Conservation (phyloP, 2,797 vertebrate species). For the Enteromius viviparus region DNA sequence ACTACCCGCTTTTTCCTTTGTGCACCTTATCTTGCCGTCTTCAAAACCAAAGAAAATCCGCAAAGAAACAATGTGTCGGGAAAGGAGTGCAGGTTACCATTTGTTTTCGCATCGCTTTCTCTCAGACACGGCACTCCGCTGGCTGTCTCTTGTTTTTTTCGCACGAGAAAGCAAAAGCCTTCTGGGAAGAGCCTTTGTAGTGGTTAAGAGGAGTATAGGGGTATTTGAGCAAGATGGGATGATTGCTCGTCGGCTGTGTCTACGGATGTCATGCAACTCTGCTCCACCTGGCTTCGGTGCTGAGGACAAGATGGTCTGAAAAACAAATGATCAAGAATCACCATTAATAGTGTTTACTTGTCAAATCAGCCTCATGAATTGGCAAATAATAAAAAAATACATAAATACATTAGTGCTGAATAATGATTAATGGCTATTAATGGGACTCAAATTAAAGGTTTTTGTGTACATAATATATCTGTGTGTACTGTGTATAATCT, state of each 20-base stretch:
- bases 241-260: constrained; percentile 69
- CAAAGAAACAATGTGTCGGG: constrained; percentile 71
- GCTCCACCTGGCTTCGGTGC: constrained; percentile 47
- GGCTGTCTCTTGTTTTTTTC: constrained; percentile 60
- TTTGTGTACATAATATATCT: too few species aligned
- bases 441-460: too few species aligned
- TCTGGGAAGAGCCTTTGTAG: constrained; percentile 77
- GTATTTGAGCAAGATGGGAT: constrained; percentile 79
- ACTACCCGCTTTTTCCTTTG: constrained; percentile 58
- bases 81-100: constrained; percentile 62
- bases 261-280: constrained; percentile 52
- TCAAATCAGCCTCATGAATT: background rate
- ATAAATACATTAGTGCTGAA: background rate
- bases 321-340: background rate
- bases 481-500: too few species aligned
- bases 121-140: background rate
- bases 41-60: constrained; percentile 74
- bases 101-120: constrained; percentile 51
- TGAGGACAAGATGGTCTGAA: background rate
- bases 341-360: background rate
- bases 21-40: constrained; percentile 69
- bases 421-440: too few species aligned
- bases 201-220: constrained; percentile 74
- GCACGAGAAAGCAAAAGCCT: constrained; percentile 76
- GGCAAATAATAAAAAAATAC: background rate